Evolutionary conservation across 2,113 vertebrate species (phyloP), one percentile per base, ranked within the genome.

Genomic region (Isurus oxyrinchus): DNA sequence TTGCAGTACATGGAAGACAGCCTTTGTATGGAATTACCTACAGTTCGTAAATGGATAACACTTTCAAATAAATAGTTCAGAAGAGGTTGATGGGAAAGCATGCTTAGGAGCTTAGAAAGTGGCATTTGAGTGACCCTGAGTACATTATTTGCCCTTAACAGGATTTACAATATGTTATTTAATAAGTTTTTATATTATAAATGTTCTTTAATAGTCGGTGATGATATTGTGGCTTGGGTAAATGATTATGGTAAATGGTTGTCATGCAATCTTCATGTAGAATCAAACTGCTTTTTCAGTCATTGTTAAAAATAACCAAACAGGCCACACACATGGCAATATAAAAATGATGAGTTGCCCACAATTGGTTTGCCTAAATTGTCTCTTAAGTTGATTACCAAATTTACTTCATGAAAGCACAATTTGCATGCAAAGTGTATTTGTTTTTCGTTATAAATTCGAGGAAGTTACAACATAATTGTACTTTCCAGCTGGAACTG

Each of bases 331-430:
- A 98, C 98, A 97, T 97, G 98, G 96, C 96, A 96, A 96, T 97
- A 98, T 98, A 97, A 98, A 98, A 98, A 98, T 98, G 98, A 98
- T 98, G 98, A 98, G 98, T 98, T 98, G 98, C 97, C 98, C 97
- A 96, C 97, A 98, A 97, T 97, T 98, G 97, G 23, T 11, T 59
- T 5, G 57, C 25, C 88, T 91, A 59, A 91, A 59, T 91, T 59
- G 10, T 57, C 55, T 91, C 4, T 35, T 31, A 59, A 35, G 27
- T 61, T 59, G 14, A 91, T 59, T 59, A 27, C 57, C 55, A 91
- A 91, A 59, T 59, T 59, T 91, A 91, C 55, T 59, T 91, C 57
- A 59, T 91, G 55, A 59, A 59, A 91, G 27, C 21, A 90, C 53
- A 91, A 91, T 90, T 55, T n/a, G 31, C 35, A 19, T 35, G 55